phyloP scores from a whole-genome alignment of 2,113 vertebrate genomes.

The Henicopernis longicauda region DNA sequence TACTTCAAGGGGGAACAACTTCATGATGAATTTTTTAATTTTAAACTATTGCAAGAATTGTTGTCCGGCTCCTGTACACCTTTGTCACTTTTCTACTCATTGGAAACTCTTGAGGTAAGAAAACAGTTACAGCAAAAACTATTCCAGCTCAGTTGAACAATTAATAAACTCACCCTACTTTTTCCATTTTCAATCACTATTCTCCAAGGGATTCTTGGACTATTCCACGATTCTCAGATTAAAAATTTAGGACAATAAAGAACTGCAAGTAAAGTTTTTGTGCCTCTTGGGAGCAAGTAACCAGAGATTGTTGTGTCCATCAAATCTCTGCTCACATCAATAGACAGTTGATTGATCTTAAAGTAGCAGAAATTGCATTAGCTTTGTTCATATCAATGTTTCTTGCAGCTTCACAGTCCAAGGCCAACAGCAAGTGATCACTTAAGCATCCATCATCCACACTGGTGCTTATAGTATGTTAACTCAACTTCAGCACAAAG shows the following conservation, averaged over 20 bases:
- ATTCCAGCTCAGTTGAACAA: slow-evolving; percentile 5
- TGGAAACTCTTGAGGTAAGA: slow-evolving; percentile 8
- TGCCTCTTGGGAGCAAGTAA: slow-evolving; percentile 44
- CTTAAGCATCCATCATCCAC: slow-evolving; percentile 50
- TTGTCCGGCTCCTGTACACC: slow-evolving; percentile 12
- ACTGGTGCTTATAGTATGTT: slow-evolving; percentile 35
- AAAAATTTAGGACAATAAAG: slow-evolving; percentile 65
- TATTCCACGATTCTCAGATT: slow-evolving; percentile 15
- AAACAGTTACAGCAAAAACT: neutral
- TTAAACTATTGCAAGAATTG: slow-evolving; percentile 17
- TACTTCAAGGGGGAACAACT: neutral
- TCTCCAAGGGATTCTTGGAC: neutral
- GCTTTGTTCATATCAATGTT: slow-evolving; percentile 56
- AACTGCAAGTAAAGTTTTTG: slow-evolving; percentile 55
- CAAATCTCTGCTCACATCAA: slow-evolving; percentile 50
- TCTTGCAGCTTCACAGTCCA: slow-evolving; percentile 36
- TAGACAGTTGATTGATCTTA: slow-evolving; percentile 34
- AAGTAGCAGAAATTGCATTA: slow-evolving; percentile 43
- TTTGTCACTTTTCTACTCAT: slow-evolving; percentile 42
- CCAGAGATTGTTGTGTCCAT: slow-evolving; percentile 63
- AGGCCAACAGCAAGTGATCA: slow-evolving; percentile 41
- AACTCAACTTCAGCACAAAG: slow-evolving; percentile 29
- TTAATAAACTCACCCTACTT: slow-evolving; percentile 28
- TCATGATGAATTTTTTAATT: slow-evolving; percentile 41
- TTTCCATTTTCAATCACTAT: slow-evolving; percentile 20